phyloP scores from a whole-genome alignment of 2,113 vertebrate genomes.

The Trichomycterus rosablanca region DNA sequence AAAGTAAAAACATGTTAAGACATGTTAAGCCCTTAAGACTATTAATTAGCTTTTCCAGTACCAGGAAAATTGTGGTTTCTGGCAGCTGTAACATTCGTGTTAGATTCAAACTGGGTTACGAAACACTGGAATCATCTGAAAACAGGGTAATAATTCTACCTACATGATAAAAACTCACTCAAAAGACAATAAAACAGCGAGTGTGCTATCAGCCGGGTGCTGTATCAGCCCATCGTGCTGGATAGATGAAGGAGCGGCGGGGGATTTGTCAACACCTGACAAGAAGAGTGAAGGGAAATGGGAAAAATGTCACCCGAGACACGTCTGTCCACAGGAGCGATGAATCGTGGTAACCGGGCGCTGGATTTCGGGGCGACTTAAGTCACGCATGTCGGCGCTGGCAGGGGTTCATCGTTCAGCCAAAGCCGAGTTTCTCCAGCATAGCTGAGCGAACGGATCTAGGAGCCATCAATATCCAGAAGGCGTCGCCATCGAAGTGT shows the following conservation, averaged over 20 bases:
- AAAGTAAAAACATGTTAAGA: no score
- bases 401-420: neutral
- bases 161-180: no score
- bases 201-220: no score
- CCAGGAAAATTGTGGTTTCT: no score
- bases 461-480: slow-evolving; percentile 2
- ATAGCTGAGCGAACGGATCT: neutral
- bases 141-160: no score
- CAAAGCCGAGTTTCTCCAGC: neutral
- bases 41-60: no score
- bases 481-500: slow-evolving; percentile 7
- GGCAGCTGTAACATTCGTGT: no score
- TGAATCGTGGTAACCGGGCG: neutral
- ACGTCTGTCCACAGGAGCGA: slow-evolving; percentile 12
- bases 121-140: no score
- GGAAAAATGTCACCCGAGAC: slow-evolving; percentile 11
- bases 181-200: no score
- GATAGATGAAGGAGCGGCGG: slow-evolving; percentile 33
- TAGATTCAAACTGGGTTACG: no score
- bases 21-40: no score
- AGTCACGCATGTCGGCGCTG: slow-evolving; percentile 2
- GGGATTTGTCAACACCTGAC: slow-evolving; percentile 28
- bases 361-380: neutral
- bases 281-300: slow-evolving; percentile 24
- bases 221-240: no score